phyloP scores from a whole-genome alignment of 2,797 vertebrate genomes.

The Rhinophrynus dorsalis region DNA sequence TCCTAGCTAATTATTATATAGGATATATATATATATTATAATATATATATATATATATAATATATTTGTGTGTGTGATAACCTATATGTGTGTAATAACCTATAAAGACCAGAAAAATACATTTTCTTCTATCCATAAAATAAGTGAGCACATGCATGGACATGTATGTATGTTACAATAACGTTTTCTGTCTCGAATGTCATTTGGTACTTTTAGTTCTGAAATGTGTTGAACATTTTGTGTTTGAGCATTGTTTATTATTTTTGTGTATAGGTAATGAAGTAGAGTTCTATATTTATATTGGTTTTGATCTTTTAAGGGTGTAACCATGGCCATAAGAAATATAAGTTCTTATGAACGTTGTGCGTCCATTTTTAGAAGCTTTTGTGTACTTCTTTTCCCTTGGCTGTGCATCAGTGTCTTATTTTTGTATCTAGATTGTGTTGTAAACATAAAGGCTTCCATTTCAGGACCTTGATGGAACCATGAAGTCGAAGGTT shows the following conservation, averaged over 20 bases:
- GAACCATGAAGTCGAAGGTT: conserved; percentile 2
- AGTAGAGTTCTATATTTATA: neutral
- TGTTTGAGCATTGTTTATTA: neutral
- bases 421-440: conserved; percentile 17
- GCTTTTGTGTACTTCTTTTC: neutral
- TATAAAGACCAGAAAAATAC: too few species aligned
- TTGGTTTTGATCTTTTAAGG: neutral
- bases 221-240: neutral
- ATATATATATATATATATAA: too few species aligned
- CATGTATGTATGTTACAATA: too few species aligned
- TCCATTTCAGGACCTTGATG: neutral
- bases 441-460: conserved; percentile 17
- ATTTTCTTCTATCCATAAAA: too few species aligned
- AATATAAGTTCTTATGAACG: neutral
- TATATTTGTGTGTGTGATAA: too few species aligned
- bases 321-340: neutral
- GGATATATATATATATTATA: too few species aligned
- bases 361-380: neutral
- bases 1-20: too few species aligned
- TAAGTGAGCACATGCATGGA: too few species aligned
- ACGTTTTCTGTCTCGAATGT: too few species aligned
- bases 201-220: conserved; percentile 5
- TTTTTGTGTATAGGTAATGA: neutral
- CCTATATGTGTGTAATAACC: too few species aligned
- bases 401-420: conserved; percentile 1